phyloP scores from a whole-genome alignment of 2,113 vertebrate genomes.

The Seriola rivoliana region DNA sequence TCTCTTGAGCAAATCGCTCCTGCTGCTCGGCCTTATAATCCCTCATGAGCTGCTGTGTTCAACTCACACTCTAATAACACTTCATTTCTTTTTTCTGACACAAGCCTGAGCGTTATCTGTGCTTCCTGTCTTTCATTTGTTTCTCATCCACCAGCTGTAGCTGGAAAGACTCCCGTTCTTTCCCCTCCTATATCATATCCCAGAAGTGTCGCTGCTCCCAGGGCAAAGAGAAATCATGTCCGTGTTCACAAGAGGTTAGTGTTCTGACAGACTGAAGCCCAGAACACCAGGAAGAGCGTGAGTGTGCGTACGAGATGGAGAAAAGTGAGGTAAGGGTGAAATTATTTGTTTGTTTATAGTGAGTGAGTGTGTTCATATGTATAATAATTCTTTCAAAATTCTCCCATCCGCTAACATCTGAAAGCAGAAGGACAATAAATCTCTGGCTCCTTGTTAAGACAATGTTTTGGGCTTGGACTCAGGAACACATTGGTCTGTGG shows the following conservation, averaged over 20 bases:
- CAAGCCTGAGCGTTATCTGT: slow-evolving; percentile 52
- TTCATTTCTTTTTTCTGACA: slow-evolving; percentile 59
- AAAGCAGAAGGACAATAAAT: slow-evolving; percentile 53
- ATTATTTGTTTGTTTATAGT: slow-evolving; percentile 43
- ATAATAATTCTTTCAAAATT: slow-evolving; percentile 36
- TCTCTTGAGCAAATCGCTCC: slow-evolving; percentile 45
- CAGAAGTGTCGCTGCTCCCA: slow-evolving; percentile 36
- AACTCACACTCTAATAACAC: slow-evolving; percentile 57
- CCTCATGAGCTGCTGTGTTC: slow-evolving; percentile 56
- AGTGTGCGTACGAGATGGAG: neutral
- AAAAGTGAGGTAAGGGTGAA: slow-evolving; percentile 1
- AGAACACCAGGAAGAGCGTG: slow-evolving; percentile 3
- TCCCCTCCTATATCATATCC: slow-evolving; percentile 36
- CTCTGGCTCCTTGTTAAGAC: slow-evolving; percentile 60
- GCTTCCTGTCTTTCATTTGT: slow-evolving; percentile 65
- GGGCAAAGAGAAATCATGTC: slow-evolving; percentile 59
- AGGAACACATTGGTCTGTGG: slow-evolving; percentile 48
- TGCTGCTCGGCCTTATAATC: slow-evolving; percentile 62
- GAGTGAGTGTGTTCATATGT: slow-evolving; percentile 10
- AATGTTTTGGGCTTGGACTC: slow-evolving; percentile 51
- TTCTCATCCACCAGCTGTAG: slow-evolving; percentile 38
- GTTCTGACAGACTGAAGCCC: slow-evolving; percentile 43
- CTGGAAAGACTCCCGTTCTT: slow-evolving; percentile 28
- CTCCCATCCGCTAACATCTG: slow-evolving; percentile 23
- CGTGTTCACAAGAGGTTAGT: slow-evolving; percentile 38